These are phyloP conservation scores for Zoanthus sansibaricus DNA, from an alignment of 92 coral and sea anemone genomes.

Conservation along the genomic window DNA sequence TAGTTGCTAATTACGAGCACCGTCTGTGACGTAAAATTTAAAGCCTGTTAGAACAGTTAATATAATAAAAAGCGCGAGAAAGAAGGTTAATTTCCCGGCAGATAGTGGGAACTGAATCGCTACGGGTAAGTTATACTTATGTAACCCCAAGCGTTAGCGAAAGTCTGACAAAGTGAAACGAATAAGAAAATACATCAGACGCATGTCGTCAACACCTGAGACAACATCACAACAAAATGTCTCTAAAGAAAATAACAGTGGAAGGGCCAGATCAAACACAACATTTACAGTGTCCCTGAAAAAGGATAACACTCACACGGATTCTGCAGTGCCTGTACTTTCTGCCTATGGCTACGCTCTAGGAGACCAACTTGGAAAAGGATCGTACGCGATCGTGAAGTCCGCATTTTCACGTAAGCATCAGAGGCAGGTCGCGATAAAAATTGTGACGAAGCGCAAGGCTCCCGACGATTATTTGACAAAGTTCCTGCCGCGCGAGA, in stretches of 20 bases:
- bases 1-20: not conserved
- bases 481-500: slow-evolving; percentile 97
- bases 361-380: slow-evolving; percentile 96
- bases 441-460: slow-evolving; percentile 90
- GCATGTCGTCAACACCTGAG: slow-evolving; percentile 95
- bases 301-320: slow-evolving; percentile 57
- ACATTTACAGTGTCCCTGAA: slow-evolving; percentile 30
- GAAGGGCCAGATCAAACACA: slow-evolving; percentile 64
- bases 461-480: slow-evolving; percentile 97
- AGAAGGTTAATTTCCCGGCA: not conserved
- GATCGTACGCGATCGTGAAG: slow-evolving; percentile 96
- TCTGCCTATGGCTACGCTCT: slow-evolving; percentile 94
- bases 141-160: not conserved
- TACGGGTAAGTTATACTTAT: not conserved
- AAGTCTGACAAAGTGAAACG: slow-evolving; percentile 82
- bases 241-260: slow-evolving; percentile 55
- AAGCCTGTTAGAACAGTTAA: not conserved
- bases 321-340: slow-evolving; percentile 91
- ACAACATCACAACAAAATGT: slow-evolving; percentile 45
- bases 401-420: slow-evolving; percentile 95
- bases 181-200: slow-evolving; percentile 84
- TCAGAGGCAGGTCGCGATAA: slow-evolving; percentile 88
- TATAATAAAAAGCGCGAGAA: not conserved
- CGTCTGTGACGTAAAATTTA: slow-evolving; percentile 7
- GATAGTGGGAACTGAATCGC: not conserved